Base-by-base conservation (phyloP, 2,113 vertebrate genomes). In the Macrotus californicus region DNA sequence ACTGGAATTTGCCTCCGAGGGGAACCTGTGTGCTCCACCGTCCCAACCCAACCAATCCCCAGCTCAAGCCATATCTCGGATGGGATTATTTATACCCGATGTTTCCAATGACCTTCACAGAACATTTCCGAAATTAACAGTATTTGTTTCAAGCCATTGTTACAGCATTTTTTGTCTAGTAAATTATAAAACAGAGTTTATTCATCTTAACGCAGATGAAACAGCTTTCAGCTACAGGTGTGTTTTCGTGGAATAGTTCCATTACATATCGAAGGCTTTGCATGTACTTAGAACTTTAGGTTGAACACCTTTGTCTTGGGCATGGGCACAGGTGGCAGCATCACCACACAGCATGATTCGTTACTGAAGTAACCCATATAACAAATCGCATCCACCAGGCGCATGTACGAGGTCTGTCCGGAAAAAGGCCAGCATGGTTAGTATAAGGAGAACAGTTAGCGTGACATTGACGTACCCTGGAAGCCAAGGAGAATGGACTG, bases 181-280 rank as follows among this genome's bases (percentile, higher is more conserved):
- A 54, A 80, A 29, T 67, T 77, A 46, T 56, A 41, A 84, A 70
- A 82, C 46, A 86, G 22, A 86, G 69, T 88, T 86, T 84, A 8
- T 80, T 92, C 24, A 48, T 91, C 76, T 89, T 50, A 72, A 83
- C 94, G 94, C 93, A 92, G 18, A 72, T 46, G 59, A 95, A 96
- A 84, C 46, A 41, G 13, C 59, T 88, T 96, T 11, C 24, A 92
- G 34, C 29, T 24, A 72, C 59, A 87, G 56, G 50, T 77, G 59
- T 91, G 21, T 83, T 87, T 97, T 86, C 24, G 11, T 69, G 59
- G 59, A 79, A 48, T 24, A 91, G 36, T 26, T 83, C 43, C 12
- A 59, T 54, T 93, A 29, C 31, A 36, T 67, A 19, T 7, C 54
- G 80, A 87, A 76, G 26, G 6, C 16, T 73, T 91, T 46, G 18